Evolutionary conservation across 2,113 vertebrate species (phyloP).

Genomic region (Chunga burmeisteri): DNA sequence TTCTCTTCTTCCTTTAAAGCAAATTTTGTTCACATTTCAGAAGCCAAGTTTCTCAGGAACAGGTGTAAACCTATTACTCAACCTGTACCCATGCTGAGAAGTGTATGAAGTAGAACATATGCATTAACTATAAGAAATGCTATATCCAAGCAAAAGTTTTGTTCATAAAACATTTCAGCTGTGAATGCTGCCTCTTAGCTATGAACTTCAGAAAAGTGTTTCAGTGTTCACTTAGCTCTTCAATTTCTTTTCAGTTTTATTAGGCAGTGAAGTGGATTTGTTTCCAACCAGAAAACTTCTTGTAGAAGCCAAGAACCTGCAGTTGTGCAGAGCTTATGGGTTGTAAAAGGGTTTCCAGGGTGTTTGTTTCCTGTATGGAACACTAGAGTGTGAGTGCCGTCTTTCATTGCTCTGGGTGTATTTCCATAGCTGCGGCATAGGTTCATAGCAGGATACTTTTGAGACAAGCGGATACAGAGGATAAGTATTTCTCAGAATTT

Average conservation of each 20-base stretch:
- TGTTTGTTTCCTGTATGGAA: neutral
- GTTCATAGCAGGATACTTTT: neutral
- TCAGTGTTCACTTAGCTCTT: neutral
- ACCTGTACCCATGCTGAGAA: neutral
- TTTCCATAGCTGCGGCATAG: neutral
- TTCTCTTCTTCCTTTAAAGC: neutral
- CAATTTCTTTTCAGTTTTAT: neutral
- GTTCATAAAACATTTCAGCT: neutral
- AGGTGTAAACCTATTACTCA: neutral
- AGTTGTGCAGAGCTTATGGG: neutral
- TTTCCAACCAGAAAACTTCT: neutral
- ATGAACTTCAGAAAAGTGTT: neutral
- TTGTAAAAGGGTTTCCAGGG: neutral
- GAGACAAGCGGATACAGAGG: neutral
- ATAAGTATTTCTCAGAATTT: neutral
- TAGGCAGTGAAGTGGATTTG: neutral
- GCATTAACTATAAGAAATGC: neutral
- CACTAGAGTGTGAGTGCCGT: neutral
- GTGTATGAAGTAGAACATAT: neutral
- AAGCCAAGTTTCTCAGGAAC: neutral
- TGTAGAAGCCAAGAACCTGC: neutral
- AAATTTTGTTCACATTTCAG: neutral
- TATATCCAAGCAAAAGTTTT: neutral
- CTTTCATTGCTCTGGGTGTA: neutral
- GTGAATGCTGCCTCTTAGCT: neutral